Evolutionary conservation across 2,797 vertebrate species (phyloP).

Genomic region (Poeciliopsis gracilis): DNA sequence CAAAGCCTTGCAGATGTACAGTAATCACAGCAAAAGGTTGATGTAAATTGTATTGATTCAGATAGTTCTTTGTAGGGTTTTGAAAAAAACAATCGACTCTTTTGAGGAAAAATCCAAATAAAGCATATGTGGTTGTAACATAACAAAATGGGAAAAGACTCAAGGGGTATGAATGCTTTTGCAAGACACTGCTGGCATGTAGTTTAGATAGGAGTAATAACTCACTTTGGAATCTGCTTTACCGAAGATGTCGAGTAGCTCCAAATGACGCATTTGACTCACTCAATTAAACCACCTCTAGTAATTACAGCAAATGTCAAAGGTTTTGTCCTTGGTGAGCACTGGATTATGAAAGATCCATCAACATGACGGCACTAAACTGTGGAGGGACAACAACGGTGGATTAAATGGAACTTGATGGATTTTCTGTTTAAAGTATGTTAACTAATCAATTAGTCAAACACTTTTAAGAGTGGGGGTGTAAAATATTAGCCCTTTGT

Average conservation of each 20-base stretch:
- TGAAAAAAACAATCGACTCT: too few relatives aligned
- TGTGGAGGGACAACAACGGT: not conserved
- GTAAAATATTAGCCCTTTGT: not conserved
- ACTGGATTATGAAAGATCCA: constrained; percentile 13
- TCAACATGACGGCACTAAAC: constrained; percentile 1
- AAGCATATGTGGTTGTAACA: not conserved
- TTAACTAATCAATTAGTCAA: constrained; percentile 12
- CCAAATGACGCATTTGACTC: constrained; percentile 6
- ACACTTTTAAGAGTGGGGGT: not conserved
- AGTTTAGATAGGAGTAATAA: constrained; percentile 7
- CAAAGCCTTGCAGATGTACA: not conserved
- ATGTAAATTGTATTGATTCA: not conserved
- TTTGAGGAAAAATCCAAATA: not conserved
- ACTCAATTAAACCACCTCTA: constrained; percentile 15
- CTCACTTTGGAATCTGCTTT: constrained; percentile 2
- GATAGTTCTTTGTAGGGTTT: not conserved
- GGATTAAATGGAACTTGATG: constrained; percentile 1
- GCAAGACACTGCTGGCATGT: not conserved
- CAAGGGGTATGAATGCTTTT: not conserved
- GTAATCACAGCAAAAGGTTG: not conserved
- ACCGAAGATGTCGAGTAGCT: constrained; percentile 5
- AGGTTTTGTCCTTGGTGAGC: constrained; percentile 13
- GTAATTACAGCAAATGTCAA: constrained; percentile 22
- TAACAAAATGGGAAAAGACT: not conserved
- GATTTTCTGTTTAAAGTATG: constrained; percentile 6